These are phyloP conservation scores for Mactra quadrangularis DNA, from an alignment of 1,140 invertebrate genomes.

Conservation along the genomic window DNA sequence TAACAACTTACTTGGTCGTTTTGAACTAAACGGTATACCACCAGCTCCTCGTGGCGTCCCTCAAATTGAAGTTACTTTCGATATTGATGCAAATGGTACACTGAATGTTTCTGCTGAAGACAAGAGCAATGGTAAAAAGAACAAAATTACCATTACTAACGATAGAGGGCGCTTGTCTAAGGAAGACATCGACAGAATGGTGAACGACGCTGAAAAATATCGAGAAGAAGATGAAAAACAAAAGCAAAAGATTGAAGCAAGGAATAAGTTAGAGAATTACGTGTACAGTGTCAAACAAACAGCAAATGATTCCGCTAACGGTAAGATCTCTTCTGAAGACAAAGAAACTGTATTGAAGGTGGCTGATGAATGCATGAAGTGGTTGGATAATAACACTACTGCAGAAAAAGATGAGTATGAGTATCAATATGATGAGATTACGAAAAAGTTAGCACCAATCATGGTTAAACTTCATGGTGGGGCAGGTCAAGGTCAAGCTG, in stretches of 20 bases:
- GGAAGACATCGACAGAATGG: constrained; percentile 85
- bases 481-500: constrained; percentile 10
- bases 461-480: constrained; percentile 83
- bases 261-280: constrained; percentile 89
- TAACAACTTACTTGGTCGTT: constrained; percentile 94
- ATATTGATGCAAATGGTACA: constrained; percentile 86
- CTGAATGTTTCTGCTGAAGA: constrained; percentile 88
- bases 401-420: constrained; percentile 80
- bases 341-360: constrained; percentile 93
- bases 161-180: constrained; percentile 86
- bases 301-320: constrained; percentile 80
- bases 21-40: constrained; percentile 95
- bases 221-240: constrained; percentile 83
- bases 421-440: constrained; percentile 76
- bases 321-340: constrained; percentile 90
- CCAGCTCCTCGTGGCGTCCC: constrained; percentile 96
- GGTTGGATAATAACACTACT: constrained; percentile 95
- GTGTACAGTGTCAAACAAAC: constrained; percentile 84
- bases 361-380: constrained; percentile 95
- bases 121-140: constrained; percentile 92
- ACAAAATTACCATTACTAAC: constrained; percentile 88
- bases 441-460: constrained; percentile 81
- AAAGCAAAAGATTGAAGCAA: constrained; percentile 74
- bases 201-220: constrained; percentile 86
- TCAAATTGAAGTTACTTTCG: constrained; percentile 86